Evolutionary conservation across 1,140 invertebrate genomes (phyloP).

Genomic region (Zaprionus ghesquierei): DNA sequence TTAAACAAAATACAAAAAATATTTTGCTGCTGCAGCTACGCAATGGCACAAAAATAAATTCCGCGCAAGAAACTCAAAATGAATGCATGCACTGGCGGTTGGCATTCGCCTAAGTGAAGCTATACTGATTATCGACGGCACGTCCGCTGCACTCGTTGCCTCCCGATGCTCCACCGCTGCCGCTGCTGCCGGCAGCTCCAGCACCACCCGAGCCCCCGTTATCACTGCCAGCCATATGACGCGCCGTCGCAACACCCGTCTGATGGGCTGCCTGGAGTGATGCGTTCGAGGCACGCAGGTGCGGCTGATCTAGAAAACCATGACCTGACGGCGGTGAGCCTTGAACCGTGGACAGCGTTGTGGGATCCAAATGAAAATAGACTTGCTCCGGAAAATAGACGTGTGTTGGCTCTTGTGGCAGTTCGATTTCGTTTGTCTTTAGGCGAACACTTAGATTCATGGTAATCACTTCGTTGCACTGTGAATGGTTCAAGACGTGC

Average conservation of each 20-base stretch:
- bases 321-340: constrained; percentile 54
- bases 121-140: constrained; percentile 88
- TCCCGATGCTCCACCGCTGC: constrained; percentile 70
- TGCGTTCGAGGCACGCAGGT: constrained; percentile 71
- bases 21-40: constrained; percentile 40
- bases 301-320: constrained; percentile 62
- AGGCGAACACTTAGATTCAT: constrained; percentile 84
- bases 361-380: constrained; percentile 71
- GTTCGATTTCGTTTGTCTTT: constrained; percentile 83
- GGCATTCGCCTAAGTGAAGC: constrained; percentile 84
- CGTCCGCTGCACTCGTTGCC: constrained; percentile 74
- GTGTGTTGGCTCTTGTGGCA: constrained; percentile 79
- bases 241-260: constrained; percentile 1
- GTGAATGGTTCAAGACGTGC: constrained; percentile 13
- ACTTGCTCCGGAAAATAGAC: constrained; percentile 76
- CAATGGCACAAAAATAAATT: constrained; percentile 76
- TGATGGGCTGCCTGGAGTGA: constrained; percentile 68
- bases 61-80: constrained; percentile 48
- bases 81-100: constrained; percentile 29
- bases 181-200: constrained; percentile 30
- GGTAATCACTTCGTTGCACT: constrained; percentile 82
- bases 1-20: constrained; percentile 28
- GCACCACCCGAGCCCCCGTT: constrained; percentile 24
- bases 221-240: constrained; percentile 18
- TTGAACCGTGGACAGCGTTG: constrained; percentile 55